Conservation (phyloP, 2,113 vertebrate species). For the Festucalex cinctus region DNA sequence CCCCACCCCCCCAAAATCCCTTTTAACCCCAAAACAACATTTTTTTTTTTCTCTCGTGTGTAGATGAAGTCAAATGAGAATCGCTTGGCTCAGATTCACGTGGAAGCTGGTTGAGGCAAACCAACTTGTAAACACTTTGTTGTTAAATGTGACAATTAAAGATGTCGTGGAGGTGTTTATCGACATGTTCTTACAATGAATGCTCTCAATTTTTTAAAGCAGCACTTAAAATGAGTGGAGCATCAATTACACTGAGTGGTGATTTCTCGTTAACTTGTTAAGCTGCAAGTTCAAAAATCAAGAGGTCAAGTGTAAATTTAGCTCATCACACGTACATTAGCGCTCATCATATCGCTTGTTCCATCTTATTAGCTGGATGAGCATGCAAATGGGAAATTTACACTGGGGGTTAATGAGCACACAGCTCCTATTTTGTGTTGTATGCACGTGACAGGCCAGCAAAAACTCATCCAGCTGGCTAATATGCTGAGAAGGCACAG, state of each 20-base stretch:
- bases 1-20: too few species aligned
- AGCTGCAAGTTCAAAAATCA: not conserved
- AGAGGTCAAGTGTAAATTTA: not conserved
- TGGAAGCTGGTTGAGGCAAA: conserved; percentile 7
- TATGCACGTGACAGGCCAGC: not conserved
- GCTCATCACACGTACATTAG: not conserved
- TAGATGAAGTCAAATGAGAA: conserved; percentile 2
- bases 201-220: conserved; percentile 7
- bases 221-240: conserved; percentile 10
- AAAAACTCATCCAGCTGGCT: not conserved
- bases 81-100: conserved; percentile 16
- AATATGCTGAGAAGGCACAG: conserved; percentile 22
- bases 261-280: not conserved
- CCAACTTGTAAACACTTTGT: conserved; percentile 4
- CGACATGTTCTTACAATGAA: conserved; percentile 11
- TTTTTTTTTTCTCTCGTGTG: too few species aligned
- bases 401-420: not conserved
- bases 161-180: not conserved
- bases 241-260: conserved; percentile 1
- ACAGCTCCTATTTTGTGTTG: not conserved
- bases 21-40: not conserved
- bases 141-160: conserved; percentile 25
- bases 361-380: not conserved
- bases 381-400: not conserved
- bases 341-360: not conserved